Conservation (phyloP, 2,888 invertebrate species). For the Drosophila anomelani region DNA sequence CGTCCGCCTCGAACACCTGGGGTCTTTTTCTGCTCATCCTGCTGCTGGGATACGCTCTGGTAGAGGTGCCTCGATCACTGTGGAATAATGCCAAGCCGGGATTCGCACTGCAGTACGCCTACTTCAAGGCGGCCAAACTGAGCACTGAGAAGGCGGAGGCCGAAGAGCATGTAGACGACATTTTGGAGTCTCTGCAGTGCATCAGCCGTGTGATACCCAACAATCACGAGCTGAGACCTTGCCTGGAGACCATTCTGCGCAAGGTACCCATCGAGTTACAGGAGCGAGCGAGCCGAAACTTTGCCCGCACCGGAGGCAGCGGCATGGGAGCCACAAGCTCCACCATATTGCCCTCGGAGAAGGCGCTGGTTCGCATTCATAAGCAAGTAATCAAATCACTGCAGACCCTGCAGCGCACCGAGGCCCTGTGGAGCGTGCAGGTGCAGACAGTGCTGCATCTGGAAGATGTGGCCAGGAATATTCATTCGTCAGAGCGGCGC, state of each 20-base stretch:
- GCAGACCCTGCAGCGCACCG: constrained; percentile 96
- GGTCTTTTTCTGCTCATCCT: constrained; percentile 97
- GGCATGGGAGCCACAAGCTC: constrained; percentile 86
- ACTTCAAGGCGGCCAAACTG: constrained; percentile 97
- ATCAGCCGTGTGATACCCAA: constrained; percentile 91
- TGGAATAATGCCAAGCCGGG: constrained; percentile 96
- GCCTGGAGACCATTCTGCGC: constrained; percentile 95
- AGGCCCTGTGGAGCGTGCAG: constrained; percentile 96
- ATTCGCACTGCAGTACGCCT: constrained; percentile 93
- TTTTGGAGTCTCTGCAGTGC: constrained; percentile 95
- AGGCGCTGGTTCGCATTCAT: constrained; percentile 94
- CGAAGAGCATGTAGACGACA: constrained; percentile 97
- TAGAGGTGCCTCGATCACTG: constrained; percentile 95
- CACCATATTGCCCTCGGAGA: constrained; percentile 90
- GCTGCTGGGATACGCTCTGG: constrained; percentile 96
- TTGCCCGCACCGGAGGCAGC: constrained; percentile 83
- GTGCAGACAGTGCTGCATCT: constrained; percentile 92
- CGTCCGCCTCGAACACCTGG: constrained; percentile 99
- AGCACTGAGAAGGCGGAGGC: constrained; percentile 98
- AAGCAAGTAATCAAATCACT: constrained; percentile 96
- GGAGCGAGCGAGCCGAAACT: constrained; percentile 89
- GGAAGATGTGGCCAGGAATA: constrained; percentile 94
- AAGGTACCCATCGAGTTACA: constrained; percentile 93
- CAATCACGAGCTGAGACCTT: constrained; percentile 90
- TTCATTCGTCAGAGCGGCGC: constrained; percentile 86